Evolutionary conservation across 1,140 invertebrate species (phyloP).

Genomic region (Micrasema longulum): DNA sequence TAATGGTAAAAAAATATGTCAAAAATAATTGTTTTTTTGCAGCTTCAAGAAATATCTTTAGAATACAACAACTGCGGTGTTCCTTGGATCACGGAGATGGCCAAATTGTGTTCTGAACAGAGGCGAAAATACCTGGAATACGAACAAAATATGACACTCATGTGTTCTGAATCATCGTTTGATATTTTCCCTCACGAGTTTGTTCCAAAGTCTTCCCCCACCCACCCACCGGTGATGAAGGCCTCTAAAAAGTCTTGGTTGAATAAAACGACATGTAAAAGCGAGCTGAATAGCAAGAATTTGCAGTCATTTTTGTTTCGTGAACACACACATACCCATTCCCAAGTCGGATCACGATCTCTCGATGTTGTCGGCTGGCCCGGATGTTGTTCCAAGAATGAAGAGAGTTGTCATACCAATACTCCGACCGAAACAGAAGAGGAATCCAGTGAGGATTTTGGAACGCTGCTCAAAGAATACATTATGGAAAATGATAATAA

Average conservation of each 20-base stretch:
- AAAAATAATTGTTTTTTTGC: constrained; percentile 42
- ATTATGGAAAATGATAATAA: background rate
- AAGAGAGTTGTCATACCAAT: constrained; percentile 11
- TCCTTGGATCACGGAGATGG: constrained; percentile 63
- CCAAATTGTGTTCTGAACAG: constrained; percentile 51
- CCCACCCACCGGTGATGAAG: constrained; percentile 6
- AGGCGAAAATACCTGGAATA: constrained; percentile 48
- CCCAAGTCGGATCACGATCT: constrained; percentile 14
- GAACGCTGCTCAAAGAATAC: constrained; percentile 7
- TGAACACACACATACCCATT: constrained; percentile 19
- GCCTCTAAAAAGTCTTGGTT: constrained; percentile 43
- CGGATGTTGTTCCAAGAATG: constrained; percentile 39
- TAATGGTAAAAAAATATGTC: no score
- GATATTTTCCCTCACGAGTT: constrained; percentile 18
- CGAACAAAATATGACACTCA: constrained; percentile 36
- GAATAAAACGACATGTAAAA: constrained; percentile 49
- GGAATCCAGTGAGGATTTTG: constrained; percentile 5
- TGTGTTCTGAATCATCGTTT: constrained; percentile 32
- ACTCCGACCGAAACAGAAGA: background rate
- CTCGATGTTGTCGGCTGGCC: constrained; percentile 36
- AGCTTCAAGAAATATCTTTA: constrained; percentile 75
- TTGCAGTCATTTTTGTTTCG: constrained; percentile 55
- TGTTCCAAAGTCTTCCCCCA: constrained; percentile 4
- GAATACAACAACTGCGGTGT: constrained; percentile 76
- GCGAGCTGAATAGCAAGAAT: constrained; percentile 51